These are phyloP conservation scores for Siphlonurus alternatus DNA, from an alignment of 2,888 invertebrate genomes.

Conservation along the genomic window DNA sequence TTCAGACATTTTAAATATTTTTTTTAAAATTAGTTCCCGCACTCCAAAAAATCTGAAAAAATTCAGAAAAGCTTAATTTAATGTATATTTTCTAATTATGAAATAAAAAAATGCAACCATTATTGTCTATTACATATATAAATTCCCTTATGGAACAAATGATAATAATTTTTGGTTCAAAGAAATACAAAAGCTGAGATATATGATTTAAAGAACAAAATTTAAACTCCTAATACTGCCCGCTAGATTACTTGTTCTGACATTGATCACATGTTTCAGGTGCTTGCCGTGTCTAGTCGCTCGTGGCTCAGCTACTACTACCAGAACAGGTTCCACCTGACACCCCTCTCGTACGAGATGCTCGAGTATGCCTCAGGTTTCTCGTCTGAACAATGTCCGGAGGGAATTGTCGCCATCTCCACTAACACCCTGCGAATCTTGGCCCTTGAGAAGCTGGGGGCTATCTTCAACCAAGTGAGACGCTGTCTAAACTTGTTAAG, in stretches of 20 bases:
- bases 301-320: constrained; percentile 98
- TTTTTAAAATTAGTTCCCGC: too few relatives aligned
- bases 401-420: constrained; percentile 97
- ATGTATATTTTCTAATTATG: too few relatives aligned
- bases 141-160: too few relatives aligned
- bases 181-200: not conserved
- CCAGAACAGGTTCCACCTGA: constrained; percentile 89
- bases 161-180: not conserved
- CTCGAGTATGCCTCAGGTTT: constrained; percentile 97
- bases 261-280: constrained; percentile 20
- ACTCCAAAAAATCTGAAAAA: not conserved
- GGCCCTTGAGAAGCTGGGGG: constrained; percentile 93
- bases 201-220: not conserved
- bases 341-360: constrained; percentile 90
- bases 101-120: too few relatives aligned
- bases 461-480: constrained; percentile 81
- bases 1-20: too few relatives aligned
- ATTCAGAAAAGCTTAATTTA: not conserved
- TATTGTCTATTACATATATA: too few relatives aligned
- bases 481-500: too few relatives aligned
- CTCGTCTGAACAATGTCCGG: constrained; percentile 88
- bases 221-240: not conserved
- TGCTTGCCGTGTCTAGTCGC: constrained; percentile 92
- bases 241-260: not conserved
- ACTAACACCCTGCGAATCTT: constrained; percentile 94